Conservation (phyloP, 30 jellyfish, hydroid and myxozoan genomes). For the Pelagia noctiluca region DNA sequence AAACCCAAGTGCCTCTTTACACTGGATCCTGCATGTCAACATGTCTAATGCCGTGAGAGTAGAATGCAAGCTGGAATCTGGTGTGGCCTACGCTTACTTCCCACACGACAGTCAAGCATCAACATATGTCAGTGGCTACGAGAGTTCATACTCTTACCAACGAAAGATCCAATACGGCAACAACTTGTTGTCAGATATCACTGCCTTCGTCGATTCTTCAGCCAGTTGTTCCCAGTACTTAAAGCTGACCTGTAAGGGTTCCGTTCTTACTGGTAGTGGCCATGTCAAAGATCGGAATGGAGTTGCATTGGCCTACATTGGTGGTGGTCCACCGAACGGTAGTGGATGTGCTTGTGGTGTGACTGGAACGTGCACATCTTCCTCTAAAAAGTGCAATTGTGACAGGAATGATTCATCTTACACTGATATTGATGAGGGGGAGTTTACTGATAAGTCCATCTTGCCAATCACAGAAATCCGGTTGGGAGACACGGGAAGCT, state of each 20-base stretch:
- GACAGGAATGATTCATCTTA: conserved; percentile 22
- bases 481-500: conserved; percentile 41
- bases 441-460: conserved; percentile 16
- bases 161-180: background rate
- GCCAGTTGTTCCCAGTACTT: conserved; percentile 7
- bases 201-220: conserved; percentile 27
- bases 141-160: background rate
- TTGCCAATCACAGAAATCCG: conserved; percentile 59
- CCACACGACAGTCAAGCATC: conserved; percentile 1
- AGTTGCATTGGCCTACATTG: conserved; percentile 4
- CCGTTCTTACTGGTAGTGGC: background rate
- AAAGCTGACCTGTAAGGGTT: background rate
- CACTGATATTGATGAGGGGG: conserved; percentile 45
- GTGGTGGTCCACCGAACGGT: conserved; percentile 63
- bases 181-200: background rate
- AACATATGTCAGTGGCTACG: background rate
- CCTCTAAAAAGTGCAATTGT: conserved; percentile 45
- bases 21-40: conserved; percentile 7
- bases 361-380: conserved; percentile 32
- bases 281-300: conserved; percentile 33
- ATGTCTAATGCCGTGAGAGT: conserved; percentile 18
- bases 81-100: background rate
- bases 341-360: conserved; percentile 75
- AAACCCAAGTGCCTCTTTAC: background rate
- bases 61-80: background rate